Conservation (phyloP, 2,888 invertebrate genomes). For the Limnephilus lunatus region DNA sequence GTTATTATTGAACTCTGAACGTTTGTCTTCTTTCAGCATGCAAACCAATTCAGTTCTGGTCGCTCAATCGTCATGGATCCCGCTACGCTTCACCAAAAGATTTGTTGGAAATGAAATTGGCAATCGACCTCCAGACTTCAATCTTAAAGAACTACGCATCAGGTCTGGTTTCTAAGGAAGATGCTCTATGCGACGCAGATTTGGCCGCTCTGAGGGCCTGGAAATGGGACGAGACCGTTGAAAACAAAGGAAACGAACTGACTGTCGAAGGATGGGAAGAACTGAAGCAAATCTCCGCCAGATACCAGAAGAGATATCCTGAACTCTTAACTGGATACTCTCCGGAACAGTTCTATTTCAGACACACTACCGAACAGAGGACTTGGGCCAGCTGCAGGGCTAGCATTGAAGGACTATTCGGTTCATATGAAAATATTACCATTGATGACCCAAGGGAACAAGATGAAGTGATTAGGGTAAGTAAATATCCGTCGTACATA, state of each 20-base stretch:
- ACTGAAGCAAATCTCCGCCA: constrained; percentile 80
- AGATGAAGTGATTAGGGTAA: constrained; percentile 73
- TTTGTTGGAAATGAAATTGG: constrained; percentile 76
- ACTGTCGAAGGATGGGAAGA: constrained; percentile 82
- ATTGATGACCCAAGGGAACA: constrained; percentile 69
- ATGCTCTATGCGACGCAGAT: constrained; percentile 80
- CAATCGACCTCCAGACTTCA: constrained; percentile 78
- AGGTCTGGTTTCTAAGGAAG: constrained; percentile 61
- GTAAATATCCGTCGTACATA: background rate
- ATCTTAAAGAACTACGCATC: constrained; percentile 80
- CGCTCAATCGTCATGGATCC: constrained; percentile 83
- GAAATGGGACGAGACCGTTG: constrained; percentile 81
- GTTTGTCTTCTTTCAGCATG: constrained; percentile 77
- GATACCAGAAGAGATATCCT: constrained; percentile 78
- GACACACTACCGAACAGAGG: constrained; percentile 79
- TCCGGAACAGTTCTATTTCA: constrained; percentile 78
- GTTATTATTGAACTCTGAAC: constrained; percentile 50
- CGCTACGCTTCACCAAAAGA: constrained; percentile 79
- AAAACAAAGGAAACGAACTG: constrained; percentile 77
- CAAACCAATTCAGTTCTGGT: constrained; percentile 84
- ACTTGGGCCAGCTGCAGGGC: constrained; percentile 80
- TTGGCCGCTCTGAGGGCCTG: constrained; percentile 77
- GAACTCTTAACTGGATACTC: constrained; percentile 73
- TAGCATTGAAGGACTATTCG: constrained; percentile 78
- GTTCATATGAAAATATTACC: constrained; percentile 68